Conservation (phyloP, 2,113 vertebrate genomes). For the Columbina picui region DNA sequence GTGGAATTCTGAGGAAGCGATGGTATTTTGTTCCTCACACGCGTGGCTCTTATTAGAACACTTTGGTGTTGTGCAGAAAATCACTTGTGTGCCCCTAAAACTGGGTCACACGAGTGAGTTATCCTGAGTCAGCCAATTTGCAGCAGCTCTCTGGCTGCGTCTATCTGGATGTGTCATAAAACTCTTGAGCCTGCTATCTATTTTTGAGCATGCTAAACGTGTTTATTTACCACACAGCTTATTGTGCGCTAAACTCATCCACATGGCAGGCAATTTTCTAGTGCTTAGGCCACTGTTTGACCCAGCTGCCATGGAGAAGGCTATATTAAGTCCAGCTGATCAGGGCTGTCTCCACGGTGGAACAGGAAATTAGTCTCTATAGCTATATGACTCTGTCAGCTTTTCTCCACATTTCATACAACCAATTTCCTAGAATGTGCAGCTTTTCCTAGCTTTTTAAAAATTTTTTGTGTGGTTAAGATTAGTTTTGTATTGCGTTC, state of each 20-base stretch:
- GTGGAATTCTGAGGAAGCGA: not conserved
- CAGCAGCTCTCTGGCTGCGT: not conserved
- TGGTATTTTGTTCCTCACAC: not conserved
- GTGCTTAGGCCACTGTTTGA: slow-evolving; percentile 55
- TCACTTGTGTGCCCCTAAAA: not conserved
- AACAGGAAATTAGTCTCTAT: slow-evolving; percentile 54
- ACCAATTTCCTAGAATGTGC: slow-evolving; percentile 23
- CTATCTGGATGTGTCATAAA: slow-evolving; percentile 18
- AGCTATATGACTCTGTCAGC: slow-evolving; percentile 44
- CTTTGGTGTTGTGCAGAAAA: not conserved
- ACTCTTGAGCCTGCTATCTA: not conserved
- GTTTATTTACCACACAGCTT: slow-evolving; percentile 55
- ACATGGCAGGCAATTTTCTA: slow-evolving; percentile 60
- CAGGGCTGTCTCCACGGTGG: slow-evolving; percentile 11
- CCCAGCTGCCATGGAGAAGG: slow-evolving; percentile 54
- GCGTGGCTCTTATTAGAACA: not conserved
- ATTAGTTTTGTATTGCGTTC: slow-evolving; percentile 8
- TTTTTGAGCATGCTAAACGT: slow-evolving; percentile 22
- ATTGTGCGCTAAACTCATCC: slow-evolving; percentile 53
- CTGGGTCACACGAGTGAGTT: not conserved
- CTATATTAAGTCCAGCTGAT: slow-evolving; percentile 67
- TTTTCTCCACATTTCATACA: slow-evolving; percentile 29
- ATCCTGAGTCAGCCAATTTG: not conserved
- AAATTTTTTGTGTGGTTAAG: not conserved
- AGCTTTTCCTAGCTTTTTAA: not conserved